Conservation (phyloP, 1,140 invertebrate species). For the Tetramorium parvispinum region DNA sequence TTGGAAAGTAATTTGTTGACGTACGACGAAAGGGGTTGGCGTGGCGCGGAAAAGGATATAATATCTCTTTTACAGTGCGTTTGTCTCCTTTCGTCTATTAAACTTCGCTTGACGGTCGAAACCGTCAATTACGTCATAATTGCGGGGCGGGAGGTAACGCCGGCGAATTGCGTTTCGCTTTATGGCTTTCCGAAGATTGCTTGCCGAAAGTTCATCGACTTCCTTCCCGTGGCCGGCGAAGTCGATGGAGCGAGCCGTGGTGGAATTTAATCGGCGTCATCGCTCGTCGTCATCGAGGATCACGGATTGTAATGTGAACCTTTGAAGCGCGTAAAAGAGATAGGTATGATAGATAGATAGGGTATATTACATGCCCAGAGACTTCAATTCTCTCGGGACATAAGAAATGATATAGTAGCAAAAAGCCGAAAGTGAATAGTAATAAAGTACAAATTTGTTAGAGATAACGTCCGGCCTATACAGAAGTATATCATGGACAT, state of each 20-base stretch:
- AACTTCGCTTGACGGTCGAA: constrained; percentile 33
- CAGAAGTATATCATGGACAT: not conserved
- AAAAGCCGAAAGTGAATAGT: constrained; percentile 28
- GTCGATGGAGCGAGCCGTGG: constrained; percentile 26
- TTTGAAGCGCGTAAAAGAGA: constrained; percentile 28
- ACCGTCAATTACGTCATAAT: constrained; percentile 70
- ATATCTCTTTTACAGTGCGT: constrained; percentile 57
- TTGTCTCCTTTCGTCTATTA: constrained; percentile 66
- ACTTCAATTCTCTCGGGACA: constrained; percentile 11
- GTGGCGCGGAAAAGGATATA: constrained; percentile 38
- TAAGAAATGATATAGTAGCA: not conserved
- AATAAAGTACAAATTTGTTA: not conserved
- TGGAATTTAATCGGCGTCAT: constrained; percentile 63
- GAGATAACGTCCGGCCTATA: not conserved
- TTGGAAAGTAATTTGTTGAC: constrained; percentile 56
- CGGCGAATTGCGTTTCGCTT: constrained; percentile 16
- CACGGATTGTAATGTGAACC: constrained; percentile 46
- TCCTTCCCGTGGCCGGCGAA: not conserved
- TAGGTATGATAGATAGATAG: constrained; percentile 32
- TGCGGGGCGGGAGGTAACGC: constrained; percentile 37
- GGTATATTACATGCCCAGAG: constrained; percentile 9
- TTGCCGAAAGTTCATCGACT: constrained; percentile 62
- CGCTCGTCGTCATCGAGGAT: constrained; percentile 52
- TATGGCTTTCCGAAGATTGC: constrained; percentile 59
- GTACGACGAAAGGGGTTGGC: constrained; percentile 8